Evolutionary conservation across 2,888 invertebrate genomes (phyloP), one percentile per base, ranked within the genome.

Genomic region (Orthosia cruda): DNA sequence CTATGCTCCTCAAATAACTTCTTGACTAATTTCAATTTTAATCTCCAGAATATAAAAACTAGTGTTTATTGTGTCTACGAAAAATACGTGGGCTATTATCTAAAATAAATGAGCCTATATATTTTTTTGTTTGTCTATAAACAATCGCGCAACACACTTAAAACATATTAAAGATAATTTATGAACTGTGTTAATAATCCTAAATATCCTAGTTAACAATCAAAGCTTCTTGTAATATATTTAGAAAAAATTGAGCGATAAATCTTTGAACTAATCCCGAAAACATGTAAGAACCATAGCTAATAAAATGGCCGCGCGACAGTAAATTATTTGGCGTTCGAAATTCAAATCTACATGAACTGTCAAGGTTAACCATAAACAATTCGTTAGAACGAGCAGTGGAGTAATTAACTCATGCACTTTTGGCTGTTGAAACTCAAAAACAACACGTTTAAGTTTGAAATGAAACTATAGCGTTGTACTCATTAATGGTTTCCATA

Each of bases 401-500:
- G 52, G 23, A 64, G 73, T 70, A 81, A 86, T 86, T 78, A 81
- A 77, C 74, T 72, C 64, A 47, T 83, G 71, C 68, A 74, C 32
- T 76, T 85, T 85, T 74, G 66, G 68, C 69, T 58, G 59, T 68
- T 59, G 2, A 11, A 72, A 71, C 67, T 65, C 71, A 69, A 81
- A 81, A 83, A 88, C 77, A 82, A 77, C 82, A 74, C 52, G 82
- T 79, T 77, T 77, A 70, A 84, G 59, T 76, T 26, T 70, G 57
- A 67, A 86, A 84, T 74, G 67, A 86, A 86, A 80, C 75, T 80
- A 71, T 84, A 80, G 76, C 75, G 80, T 76, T 76, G 78, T 78
- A 62, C 63, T 79, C 71, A 80, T 80, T 88, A 83, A 85, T 77
- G 66, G 76, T 64, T 75, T 59, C 67, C 68, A 80, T 85, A 87